Percentiles rank a stretch among this genome's conserved stretches.
phyloP scores from a whole-genome alignment of 2,113 vertebrate genomes.

The Amazona guildingii region DNA sequence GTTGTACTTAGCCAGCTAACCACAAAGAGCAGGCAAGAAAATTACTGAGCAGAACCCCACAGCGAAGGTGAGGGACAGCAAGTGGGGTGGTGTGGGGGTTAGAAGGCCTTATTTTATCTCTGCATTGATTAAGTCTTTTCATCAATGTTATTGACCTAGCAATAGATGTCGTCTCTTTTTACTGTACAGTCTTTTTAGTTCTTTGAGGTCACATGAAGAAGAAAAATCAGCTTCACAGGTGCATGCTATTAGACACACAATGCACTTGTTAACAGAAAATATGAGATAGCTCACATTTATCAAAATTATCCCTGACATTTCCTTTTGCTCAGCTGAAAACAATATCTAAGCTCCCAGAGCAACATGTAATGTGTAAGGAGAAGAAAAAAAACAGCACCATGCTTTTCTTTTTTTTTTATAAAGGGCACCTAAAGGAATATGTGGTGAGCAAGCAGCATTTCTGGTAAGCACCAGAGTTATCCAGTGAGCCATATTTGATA shows the following conservation, averaged over 20 bases:
- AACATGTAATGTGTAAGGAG: background rate
- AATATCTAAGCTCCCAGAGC: constrained; percentile 12
- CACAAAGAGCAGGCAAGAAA: background rate
- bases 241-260: constrained; percentile 49
- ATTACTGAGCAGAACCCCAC: background rate
- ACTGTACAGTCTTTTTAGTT: background rate
- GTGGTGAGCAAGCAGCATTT: background rate
- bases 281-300: constrained; percentile 54
- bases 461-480: background rate
- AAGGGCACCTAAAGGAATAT: background rate
- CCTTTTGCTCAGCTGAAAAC: constrained; percentile 69
- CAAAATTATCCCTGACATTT: constrained; percentile 62
- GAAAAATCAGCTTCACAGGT: constrained; percentile 47
- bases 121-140: background rate
- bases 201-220: constrained; percentile 37
- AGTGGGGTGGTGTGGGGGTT: background rate
- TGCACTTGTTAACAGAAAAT: constrained; percentile 61
- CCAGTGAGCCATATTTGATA: background rate
- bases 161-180: background rate
- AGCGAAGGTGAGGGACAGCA: background rate
- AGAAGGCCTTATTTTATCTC: background rate
- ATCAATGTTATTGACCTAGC: background rate
- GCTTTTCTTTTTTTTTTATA: background rate
- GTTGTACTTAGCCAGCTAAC: background rate
- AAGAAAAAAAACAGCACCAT: fast-evolving